A percentile compares a stretch with the other conserved stretches of the same genome.
These are phyloP conservation scores for Pterocles burchelli DNA, from an alignment of 2,113 vertebrate species.

Conservation along the genomic window DNA sequence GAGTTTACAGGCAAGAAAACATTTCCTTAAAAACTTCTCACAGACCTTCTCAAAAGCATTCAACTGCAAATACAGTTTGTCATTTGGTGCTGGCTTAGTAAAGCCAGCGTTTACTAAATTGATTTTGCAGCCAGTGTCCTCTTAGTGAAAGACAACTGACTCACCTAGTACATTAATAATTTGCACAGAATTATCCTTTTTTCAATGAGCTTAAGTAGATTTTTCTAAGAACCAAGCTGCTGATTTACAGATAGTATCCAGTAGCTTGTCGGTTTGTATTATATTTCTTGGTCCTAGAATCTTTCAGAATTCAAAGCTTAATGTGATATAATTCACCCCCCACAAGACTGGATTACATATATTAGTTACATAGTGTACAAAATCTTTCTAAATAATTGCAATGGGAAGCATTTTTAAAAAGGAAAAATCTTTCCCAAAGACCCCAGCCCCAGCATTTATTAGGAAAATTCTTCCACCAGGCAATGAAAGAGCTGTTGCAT, in stretches of 20 bases:
- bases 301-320: neutral
- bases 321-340: neutral
- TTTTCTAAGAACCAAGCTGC: neutral
- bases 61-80: neutral
- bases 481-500: neutral
- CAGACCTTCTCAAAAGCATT: neutral
- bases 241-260: neutral
- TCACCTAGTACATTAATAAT: neutral
- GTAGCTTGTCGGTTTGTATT: neutral
- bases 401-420: neutral
- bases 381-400: neutral
- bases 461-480: neutral
- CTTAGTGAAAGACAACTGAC: neutral
- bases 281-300: neutral
- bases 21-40: neutral
- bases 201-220: neutral
- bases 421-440: neutral
- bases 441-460: neutral
- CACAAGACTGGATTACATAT: neutral
- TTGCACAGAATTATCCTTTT: neutral
- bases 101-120: neutral
- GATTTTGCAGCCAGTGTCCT: neutral
- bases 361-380: neutral
- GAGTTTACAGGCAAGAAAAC: constrained; percentile 36
- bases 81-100: neutral